Percentiles rank a stretch among this genome's conserved stretches.
These are phyloP conservation scores for Eutolmus rufibarbis DNA, from an alignment of 2,888 invertebrate species.

Conservation along the genomic window DNA sequence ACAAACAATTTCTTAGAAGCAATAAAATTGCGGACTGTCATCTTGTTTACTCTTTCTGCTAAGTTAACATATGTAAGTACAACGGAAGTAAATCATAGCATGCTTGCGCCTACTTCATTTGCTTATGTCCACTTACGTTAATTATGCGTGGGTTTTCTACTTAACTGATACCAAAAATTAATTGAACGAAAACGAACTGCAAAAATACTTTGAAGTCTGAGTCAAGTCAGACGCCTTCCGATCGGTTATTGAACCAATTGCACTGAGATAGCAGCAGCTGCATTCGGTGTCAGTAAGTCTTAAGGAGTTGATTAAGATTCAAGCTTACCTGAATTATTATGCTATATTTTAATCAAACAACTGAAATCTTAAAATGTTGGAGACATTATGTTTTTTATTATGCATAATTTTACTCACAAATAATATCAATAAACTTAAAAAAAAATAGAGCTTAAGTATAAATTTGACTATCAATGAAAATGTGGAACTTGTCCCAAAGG, in stretches of 20 bases:
- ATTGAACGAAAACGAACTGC: background rate
- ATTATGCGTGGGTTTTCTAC: background rate
- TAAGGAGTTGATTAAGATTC: background rate
- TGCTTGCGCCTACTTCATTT: background rate
- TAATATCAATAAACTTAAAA: no score
- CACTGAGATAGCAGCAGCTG: background rate
- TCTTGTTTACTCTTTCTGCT: background rate
- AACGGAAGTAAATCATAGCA: background rate
- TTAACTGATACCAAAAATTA: background rate
- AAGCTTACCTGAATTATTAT: background rate
- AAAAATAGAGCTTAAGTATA: no score
- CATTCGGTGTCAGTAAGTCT: background rate
- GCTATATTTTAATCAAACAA: background rate
- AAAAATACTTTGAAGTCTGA: background rate
- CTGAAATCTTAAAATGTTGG: no score
- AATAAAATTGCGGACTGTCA: background rate
- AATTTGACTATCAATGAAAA: no score
- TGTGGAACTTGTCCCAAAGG: background rate
- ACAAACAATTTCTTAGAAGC: background rate
- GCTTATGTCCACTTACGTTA: background rate
- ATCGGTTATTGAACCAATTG: conserved; percentile 19
- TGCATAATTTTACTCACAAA: no score
- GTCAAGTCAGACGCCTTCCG: background rate
- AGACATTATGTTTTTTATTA: no score
- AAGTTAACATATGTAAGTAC: background rate